A percentile compares a stretch with the other conserved stretches of the same genome.
Conservation (phyloP, 2,113 vertebrate species). For the Bettongia penicillata region DNA sequence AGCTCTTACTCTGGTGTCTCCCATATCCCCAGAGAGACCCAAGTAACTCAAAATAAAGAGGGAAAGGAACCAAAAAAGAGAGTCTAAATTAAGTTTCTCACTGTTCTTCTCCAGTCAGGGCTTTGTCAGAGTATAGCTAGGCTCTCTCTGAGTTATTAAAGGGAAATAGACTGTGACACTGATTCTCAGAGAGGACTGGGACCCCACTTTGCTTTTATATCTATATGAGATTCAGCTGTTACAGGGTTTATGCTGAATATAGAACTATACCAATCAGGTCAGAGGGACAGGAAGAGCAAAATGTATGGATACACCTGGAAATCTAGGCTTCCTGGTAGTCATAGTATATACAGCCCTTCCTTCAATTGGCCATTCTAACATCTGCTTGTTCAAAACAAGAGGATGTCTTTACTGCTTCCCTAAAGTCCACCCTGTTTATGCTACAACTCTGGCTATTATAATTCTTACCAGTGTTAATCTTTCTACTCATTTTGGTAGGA, state of each 20-base stretch:
- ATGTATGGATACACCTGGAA: neutral
- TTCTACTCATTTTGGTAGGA: no score
- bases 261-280: neutral
- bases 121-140: neutral
- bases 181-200: neutral
- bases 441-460: no score
- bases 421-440: no score
- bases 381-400: neutral
- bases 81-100: neutral
- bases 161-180: neutral
- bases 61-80: neutral
- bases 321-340: neutral
- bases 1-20: neutral
- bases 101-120: neutral
- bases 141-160: neutral
- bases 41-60: neutral
- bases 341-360: neutral
- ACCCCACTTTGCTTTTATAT: neutral
- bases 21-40: accelerated
- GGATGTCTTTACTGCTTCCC: neutral
- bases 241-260: neutral
- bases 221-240: neutral
- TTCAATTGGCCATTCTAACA: neutral
- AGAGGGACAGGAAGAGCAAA: neutral
- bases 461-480: no score